Conservation (phyloP, 1,140 invertebrate species). For the Halictus rubicundus region DNA sequence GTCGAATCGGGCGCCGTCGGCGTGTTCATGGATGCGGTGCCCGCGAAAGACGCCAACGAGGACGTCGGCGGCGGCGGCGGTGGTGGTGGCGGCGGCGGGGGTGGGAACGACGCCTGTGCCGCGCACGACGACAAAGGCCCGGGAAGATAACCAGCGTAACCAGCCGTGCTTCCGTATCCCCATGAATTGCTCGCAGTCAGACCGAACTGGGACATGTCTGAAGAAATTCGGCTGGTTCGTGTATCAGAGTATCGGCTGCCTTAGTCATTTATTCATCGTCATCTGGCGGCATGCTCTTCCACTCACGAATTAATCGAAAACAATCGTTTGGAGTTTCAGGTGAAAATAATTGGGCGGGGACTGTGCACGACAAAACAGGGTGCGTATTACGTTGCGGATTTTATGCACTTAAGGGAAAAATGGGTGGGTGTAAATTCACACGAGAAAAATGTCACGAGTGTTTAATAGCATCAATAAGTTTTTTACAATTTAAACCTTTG, state of each 20-base stretch:
- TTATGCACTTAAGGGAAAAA: too few relatives aligned
- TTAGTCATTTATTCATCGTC: too few relatives aligned
- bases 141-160: conserved; percentile 89
- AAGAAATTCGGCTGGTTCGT: conserved; percentile 35
- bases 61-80: conserved; percentile 85
- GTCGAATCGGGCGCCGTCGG: conserved; percentile 85
- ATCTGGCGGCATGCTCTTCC: too few relatives aligned
- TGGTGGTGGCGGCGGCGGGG: conserved; percentile 78
- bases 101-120: conserved; percentile 85
- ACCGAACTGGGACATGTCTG: conserved; percentile 90
- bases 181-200: conserved; percentile 89
- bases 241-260: conserved; percentile 1
- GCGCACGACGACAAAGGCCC: conserved; percentile 82
- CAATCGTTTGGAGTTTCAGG: too few relatives aligned
- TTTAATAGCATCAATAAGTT: too few relatives aligned
- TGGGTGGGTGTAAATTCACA: too few relatives aligned
- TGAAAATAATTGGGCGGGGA: too few relatives aligned
- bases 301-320: too few relatives aligned
- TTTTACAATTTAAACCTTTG: too few relatives aligned
- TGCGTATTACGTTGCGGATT: too few relatives aligned
- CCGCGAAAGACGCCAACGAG: conserved; percentile 80
- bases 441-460: too few relatives aligned
- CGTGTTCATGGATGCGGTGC: conserved; percentile 75
- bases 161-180: conserved; percentile 90
- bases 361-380: too few relatives aligned